Conservation (phyloP, 2,113 vertebrate species). For the Crotalus helleri region DNA sequence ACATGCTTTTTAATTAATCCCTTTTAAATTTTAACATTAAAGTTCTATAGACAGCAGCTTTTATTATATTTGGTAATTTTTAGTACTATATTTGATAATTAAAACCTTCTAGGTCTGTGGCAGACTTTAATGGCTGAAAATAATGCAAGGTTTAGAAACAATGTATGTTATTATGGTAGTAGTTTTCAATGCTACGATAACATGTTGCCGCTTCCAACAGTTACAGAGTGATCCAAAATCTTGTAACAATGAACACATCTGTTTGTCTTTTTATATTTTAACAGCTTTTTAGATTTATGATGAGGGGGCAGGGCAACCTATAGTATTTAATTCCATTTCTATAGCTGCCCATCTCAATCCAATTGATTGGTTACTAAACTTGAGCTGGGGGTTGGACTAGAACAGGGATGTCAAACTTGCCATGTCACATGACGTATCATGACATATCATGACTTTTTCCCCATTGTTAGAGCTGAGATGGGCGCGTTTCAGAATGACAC, state of each 20-base stretch:
- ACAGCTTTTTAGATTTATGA: slow-evolving; percentile 13
- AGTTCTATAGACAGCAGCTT: not conserved
- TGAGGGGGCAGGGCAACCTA: not conserved
- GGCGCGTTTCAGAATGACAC: too few relatives aligned
- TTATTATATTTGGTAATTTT: not conserved
- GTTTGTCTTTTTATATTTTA: not conserved
- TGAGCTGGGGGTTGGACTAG: not conserved
- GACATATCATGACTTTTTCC: too few relatives aligned
- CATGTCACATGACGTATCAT: too few relatives aligned
- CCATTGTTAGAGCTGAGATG: too few relatives aligned
- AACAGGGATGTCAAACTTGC: too few relatives aligned
- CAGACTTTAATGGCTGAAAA: not conserved
- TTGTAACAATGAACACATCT: not conserved
- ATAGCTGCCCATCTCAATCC: not conserved
- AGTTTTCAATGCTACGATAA: not conserved
- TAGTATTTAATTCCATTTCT: not conserved
- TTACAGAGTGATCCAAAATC: not conserved
- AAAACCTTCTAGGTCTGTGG: not conserved
- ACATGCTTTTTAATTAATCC: not conserved
- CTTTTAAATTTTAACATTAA: not conserved
- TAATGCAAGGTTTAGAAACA: not conserved
- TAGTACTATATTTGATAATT: not conserved
- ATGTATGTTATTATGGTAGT: not conserved
- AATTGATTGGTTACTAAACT: not conserved
- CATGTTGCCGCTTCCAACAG: not conserved